Evolutionary conservation across 2,797 vertebrate species (phyloP).

Genomic region (Psittacula echo): DNA sequence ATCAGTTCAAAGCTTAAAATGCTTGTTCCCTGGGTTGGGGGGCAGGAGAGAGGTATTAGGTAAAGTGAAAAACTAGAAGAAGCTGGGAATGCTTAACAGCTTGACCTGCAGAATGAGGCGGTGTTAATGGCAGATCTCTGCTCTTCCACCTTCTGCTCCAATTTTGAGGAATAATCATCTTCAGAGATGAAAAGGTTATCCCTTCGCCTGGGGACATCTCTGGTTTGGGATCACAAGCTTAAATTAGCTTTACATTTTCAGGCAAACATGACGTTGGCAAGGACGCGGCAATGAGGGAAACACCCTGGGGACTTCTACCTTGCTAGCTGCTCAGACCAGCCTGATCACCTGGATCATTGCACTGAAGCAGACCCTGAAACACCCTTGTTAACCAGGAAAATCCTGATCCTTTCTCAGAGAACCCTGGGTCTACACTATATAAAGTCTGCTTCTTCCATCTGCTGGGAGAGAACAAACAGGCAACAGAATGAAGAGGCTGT

Average conservation of each 20-base stretch:
- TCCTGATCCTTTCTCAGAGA: background rate
- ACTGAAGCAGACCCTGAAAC: background rate
- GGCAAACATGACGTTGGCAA: background rate
- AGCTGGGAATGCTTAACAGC: background rate
- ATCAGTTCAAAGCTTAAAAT: background rate
- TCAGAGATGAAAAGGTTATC: background rate
- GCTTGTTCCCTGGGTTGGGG: background rate
- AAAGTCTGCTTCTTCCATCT: background rate
- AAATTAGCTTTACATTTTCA: background rate
- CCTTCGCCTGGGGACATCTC: background rate
- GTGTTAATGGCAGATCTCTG: background rate
- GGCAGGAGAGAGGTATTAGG: background rate
- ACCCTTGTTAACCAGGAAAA: background rate
- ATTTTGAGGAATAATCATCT: background rate
- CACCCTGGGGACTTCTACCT: background rate
- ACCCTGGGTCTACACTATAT: background rate
- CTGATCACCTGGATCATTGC: background rate
- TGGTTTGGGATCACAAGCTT: background rate
- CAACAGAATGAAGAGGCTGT: conserved; percentile 35
- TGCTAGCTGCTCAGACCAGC: background rate
- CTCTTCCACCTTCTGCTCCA: background rate
- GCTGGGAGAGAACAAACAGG: background rate
- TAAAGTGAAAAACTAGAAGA: background rate
- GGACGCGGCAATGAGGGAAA: background rate
- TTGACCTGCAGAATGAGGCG: background rate